A percentile compares a stretch with the other conserved stretches of the same genome.
Evolutionary conservation across 2,797 vertebrate species (phyloP).

Genomic region (Fratercula arctica): DNA sequence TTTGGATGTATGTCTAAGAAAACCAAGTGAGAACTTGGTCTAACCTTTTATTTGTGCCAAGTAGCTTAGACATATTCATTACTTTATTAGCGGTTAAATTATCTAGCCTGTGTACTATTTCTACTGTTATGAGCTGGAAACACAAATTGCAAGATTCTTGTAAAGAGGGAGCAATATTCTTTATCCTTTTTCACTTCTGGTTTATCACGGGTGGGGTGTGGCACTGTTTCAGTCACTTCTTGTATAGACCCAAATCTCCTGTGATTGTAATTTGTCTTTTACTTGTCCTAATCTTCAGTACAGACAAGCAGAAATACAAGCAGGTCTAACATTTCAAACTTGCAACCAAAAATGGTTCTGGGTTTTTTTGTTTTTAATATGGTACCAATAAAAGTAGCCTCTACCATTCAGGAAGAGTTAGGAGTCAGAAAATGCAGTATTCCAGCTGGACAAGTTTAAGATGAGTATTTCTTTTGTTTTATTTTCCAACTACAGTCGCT

Average conservation of each 20-base stretch:
- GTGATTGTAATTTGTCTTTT: not conserved
- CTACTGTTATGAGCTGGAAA: not conserved
- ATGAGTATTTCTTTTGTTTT: not conserved
- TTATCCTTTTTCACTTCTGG: not conserved
- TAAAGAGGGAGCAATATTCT: not conserved
- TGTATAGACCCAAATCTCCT: not conserved
- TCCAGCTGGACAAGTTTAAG: not conserved
- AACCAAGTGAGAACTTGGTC: not conserved
- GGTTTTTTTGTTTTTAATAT: not conserved
- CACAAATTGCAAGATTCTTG: not conserved
- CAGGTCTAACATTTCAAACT: not conserved
- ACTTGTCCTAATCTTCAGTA: not conserved
- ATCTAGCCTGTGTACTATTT: not conserved
- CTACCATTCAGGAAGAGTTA: not conserved
- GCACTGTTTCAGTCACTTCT: not conserved
- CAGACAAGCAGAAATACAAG: not conserved
- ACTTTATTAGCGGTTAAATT: not conserved
- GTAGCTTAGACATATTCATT: not conserved
- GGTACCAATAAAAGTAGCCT: not conserved
- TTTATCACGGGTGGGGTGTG: not conserved
- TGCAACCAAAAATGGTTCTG: not conserved
- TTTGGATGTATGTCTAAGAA: not conserved
- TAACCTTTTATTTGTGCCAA: not conserved
- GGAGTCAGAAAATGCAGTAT: not conserved
- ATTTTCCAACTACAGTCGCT: not conserved